A percentile compares a stretch with the other conserved stretches of the same genome.
Evolutionary conservation across 1,140 invertebrate genomes (phyloP).

Genomic region (Danaus plexippus): DNA sequence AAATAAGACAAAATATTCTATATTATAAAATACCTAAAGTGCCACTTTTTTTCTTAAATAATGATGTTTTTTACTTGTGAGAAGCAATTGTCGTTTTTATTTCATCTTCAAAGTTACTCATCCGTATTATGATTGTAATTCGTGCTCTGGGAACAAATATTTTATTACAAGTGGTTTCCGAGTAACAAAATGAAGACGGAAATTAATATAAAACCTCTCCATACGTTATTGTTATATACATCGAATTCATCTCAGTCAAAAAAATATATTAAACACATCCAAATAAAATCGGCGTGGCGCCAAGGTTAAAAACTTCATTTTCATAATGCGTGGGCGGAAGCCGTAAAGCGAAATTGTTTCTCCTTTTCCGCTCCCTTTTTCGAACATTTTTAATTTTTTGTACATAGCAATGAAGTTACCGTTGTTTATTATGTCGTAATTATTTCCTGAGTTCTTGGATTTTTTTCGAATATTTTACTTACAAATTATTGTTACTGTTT

Average conservation of each 20-base stretch:
- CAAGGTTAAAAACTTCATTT: conserved; percentile 56
- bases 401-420: conserved; percentile 14
- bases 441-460: conserved; percentile 12
- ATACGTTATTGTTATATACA: conserved; percentile 13
- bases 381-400: conserved; percentile 33
- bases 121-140: no score
- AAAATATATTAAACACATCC: conserved; percentile 10
- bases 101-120: no score
- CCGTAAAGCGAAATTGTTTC: conserved; percentile 58
- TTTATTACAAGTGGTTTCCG: conserved; percentile 2
- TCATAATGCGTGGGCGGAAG: conserved; percentile 59
- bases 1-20: background rate
- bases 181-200: conserved; percentile 5
- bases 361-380: conserved; percentile 35
- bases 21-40: background rate
- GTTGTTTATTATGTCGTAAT: conserved; percentile 21
- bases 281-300: conserved; percentile 23
- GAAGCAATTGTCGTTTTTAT: background rate
- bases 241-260: conserved; percentile 10
- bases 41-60: no score
- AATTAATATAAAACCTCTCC: conserved; percentile 8
- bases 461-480: no score
- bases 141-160: background rate
- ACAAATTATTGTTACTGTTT: no score
- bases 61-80: no score